Base-by-base conservation (phyloP, 2,888 invertebrate genomes). In the Allolobophora icterica region DNA sequence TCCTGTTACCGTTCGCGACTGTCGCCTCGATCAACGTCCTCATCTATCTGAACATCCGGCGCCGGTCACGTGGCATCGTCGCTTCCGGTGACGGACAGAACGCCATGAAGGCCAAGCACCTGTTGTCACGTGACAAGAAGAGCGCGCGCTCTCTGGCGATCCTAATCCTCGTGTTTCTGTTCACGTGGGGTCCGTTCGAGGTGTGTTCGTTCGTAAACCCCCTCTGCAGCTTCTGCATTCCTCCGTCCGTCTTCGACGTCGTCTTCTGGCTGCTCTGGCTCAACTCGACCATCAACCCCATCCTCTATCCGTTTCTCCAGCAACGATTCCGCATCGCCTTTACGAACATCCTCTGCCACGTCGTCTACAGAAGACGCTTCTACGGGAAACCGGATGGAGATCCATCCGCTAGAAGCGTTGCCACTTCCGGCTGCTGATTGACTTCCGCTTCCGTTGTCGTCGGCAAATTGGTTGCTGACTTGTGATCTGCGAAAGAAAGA, bases 151-250 rank as follows among this genome's bases (percentile, higher is more conserved):
- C 93, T 34, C 90, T 94, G n/a, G 93, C 93, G 89, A 93, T 93
- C 84, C 92, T 94, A 21, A 93, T 94, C 24, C 91, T 93, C 58
- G 92, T 92, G 11, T 93, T 94, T 89, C 92, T 92, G 17, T 38
- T 93, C 1, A 93, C 93, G 84, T 94, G 94, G 94, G 93, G 93
- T 91, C 94, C 94, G 13, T 93, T 92, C 91, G 93, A 93, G 89
- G 90, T 93, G 89, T 89, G 92, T 40, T 92, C 94, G 2, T 91
- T 93, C 35, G 91, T 93, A 5, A 89, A 91, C 15, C 92, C 93
- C 19, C 91, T 93, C 15, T 93, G 93, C 91, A 89, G 90, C 40
- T 91, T 91, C 38, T 93, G 93, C 84, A 92, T 94, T 21, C 89
- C 93, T 89, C 89, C 89, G 21, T 84, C 90, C 38, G 19, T 93